These are phyloP conservation scores for Micromussa lordhowensis DNA, from an alignment of 92 coral and sea anemone genomes.

Conservation along the genomic window DNA sequence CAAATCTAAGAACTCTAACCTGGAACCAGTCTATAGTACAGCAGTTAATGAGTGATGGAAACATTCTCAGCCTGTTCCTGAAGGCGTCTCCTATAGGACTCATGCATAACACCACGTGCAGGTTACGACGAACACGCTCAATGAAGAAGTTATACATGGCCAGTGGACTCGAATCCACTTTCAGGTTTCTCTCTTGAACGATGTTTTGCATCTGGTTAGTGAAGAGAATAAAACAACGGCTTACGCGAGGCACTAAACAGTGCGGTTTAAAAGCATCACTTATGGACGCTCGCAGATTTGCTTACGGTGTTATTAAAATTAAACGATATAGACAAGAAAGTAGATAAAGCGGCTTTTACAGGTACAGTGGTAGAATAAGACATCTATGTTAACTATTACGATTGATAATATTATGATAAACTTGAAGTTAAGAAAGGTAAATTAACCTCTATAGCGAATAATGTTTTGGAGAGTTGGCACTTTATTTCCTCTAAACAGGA, in stretches of 20 bases:
- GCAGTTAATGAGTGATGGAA: slow-evolving; percentile 97
- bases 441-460: no score
- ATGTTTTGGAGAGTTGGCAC: no score
- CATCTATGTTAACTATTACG: neutral
- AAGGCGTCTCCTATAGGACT: slow-evolving; percentile 98
- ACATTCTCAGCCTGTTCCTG: slow-evolving; percentile 95
- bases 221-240: neutral
- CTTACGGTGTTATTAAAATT: no score
- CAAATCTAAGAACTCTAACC: slow-evolving; percentile 45
- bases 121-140: slow-evolving; percentile 92
- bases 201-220: slow-evolving; percentile 85
- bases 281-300: no score
- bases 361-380: neutral
- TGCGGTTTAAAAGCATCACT: neutral
- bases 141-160: slow-evolving; percentile 97
- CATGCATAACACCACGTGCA: slow-evolving; percentile 95
- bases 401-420: no score
- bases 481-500: no score
- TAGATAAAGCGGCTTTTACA: no score
- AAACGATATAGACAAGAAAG: neutral
- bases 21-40: slow-evolving; percentile 99
- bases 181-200: slow-evolving; percentile 92
- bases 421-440: no score
- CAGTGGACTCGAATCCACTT: slow-evolving; percentile 95
- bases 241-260: neutral